Base-by-base conservation (phyloP, 2,113 vertebrate species). In the Ophthalmolycus amberensis region DNA sequence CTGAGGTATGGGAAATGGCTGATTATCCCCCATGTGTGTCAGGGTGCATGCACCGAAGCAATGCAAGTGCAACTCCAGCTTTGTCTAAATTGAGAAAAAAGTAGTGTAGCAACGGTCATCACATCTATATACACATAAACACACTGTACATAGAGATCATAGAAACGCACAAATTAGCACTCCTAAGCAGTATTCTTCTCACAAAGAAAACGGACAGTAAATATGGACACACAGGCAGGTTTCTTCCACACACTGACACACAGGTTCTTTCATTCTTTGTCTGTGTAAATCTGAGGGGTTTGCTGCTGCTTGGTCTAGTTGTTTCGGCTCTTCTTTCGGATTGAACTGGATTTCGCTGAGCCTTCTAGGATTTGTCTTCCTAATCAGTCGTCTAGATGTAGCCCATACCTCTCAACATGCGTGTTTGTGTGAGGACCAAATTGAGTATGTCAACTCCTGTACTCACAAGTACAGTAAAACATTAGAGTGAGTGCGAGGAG, bases 1-100 rank as follows among this genome's bases (percentile, higher is more conserved):
- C 89, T 89, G 90, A 88, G 82, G 84, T 83, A 69, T 80, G 83
- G 89, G 87, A 92, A 92, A 87, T 82, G 69, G 80, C 77, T 91
- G 87, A 94, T 92, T 90, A 84, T 89, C 64, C 79, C 58, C 67
- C 25, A 59, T 84, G 79, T 59, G 71, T 59, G 58, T 62, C 71
- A 69, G 76, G 80, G 76, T 81, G 83, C 73, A 82, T 18, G 75
- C 84, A 86, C 83, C 75, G 68, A 82, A 88, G 88, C 78, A 82
- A 86, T 85, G 87, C 80, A 75, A 89, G 81, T 84, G 59, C 85
- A 90, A 73, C 82, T 79, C 68, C 25, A 52, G 66, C 79, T 85
- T 87, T 82, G 74, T 79, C 38, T 83, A 54, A 73, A 71, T 44
- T 64, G 20, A 69, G 72, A 59, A 70, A 88, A 56, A 87, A 46